phyloP scores from a whole-genome alignment of 2,113 vertebrate species.

The Melanerpes aurifrons region DNA sequence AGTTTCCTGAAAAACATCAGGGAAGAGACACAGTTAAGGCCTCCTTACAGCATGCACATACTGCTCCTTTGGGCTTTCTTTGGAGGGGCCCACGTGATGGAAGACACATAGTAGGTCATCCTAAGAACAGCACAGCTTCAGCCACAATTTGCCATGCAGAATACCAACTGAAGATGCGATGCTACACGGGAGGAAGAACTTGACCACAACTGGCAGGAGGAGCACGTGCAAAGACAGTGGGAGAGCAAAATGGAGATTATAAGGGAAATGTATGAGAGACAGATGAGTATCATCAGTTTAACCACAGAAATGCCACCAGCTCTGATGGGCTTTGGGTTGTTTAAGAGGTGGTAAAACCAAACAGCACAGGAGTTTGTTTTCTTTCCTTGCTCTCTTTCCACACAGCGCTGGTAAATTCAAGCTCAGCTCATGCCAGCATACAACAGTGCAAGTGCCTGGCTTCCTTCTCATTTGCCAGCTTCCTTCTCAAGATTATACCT shows the following conservation, averaged over 20 bases:
- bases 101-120: not conserved
- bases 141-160: not conserved
- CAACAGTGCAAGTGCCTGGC: not conserved
- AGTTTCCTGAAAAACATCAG: not conserved
- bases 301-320: not conserved
- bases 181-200: not conserved
- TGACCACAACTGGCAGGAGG: not conserved
- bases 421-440: not conserved
- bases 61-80: not conserved
- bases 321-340: not conserved
- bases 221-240: not conserved
- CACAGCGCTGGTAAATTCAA: not conserved
- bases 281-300: not conserved
- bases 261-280: not conserved
- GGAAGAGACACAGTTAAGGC: not conserved
- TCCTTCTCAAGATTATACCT: constrained; percentile 14
- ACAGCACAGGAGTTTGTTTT: not conserved
- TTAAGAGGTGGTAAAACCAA: not conserved
- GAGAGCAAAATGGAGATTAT: not conserved
- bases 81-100: not conserved
- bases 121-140: not conserved
- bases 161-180: not conserved
- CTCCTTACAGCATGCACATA: not conserved
- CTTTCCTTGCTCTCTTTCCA: not conserved
- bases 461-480: not conserved